These are phyloP conservation scores for Dascillus cervinus DNA, from an alignment of 2,888 invertebrate species.

Conservation along the genomic window DNA sequence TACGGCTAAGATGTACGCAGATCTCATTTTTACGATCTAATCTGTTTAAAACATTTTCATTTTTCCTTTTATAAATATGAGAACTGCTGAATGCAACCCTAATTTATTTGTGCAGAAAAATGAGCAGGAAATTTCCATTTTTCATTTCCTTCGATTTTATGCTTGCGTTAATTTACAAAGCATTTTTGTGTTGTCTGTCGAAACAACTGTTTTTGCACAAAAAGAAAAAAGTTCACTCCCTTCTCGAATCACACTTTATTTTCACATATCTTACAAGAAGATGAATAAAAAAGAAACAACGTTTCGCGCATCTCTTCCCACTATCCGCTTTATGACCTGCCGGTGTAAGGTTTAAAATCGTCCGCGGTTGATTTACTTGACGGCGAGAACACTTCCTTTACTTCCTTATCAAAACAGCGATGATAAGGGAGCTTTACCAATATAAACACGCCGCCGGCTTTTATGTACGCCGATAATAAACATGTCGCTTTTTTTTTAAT, in stretches of 20 bases:
- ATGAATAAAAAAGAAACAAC: slow-evolving; percentile 11
- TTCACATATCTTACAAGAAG: slow-evolving; percentile 9
- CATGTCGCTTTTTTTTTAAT: no score
- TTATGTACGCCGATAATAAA: no score
- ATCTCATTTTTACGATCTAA: slow-evolving; percentile 18
- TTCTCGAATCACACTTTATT: slow-evolving; percentile 13
- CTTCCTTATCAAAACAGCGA: slow-evolving; percentile 25
- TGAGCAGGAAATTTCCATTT: no score
- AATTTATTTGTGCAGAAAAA: slow-evolving; percentile 13
- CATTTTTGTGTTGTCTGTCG: no score
- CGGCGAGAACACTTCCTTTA: slow-evolving; percentile 10
- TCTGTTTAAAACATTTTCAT: slow-evolving; percentile 19
- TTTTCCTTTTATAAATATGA: slow-evolving; percentile 12
- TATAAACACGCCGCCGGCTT: slow-evolving; percentile 23
- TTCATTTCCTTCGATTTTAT: no score
- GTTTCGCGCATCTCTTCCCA: no score
- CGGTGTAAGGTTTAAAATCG: slow-evolving; percentile 12
- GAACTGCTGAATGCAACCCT: slow-evolving; percentile 13
- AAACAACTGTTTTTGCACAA: no score
- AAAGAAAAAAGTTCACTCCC: no score
- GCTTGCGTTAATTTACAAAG: no score
- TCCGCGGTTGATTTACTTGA: slow-evolving; percentile 11
- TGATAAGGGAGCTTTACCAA: slow-evolving; percentile 24
- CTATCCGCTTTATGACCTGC: slow-evolving; percentile 1
- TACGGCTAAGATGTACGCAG: no score